Evolutionary conservation across 2,797 vertebrate genomes (phyloP), one percentile per base, ranked within the genome.

Genomic region (Thripadectes ignobilis): DNA sequence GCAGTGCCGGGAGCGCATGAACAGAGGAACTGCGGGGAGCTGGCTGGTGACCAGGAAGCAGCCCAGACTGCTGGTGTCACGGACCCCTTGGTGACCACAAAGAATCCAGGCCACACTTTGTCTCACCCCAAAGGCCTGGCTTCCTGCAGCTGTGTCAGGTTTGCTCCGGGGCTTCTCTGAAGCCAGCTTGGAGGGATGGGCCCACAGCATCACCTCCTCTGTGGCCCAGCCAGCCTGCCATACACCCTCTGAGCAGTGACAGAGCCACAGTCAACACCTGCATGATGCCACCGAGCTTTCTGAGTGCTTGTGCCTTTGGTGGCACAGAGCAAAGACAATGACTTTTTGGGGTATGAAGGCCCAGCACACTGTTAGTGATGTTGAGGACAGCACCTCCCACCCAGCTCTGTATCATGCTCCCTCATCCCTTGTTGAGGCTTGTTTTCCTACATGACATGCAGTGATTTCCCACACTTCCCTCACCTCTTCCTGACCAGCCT

Each of bases 41-140:
- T 92, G 93, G 88, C 75, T 21, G 41, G n/a, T 94, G 92, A 95
- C 93, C 93, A 96, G 95, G 96, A 97, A 95, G 86, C 92, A 95
- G 88, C 74, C 72, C 94, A 96, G 94, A 94, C 95, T 91, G 86
- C 65, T 92, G 86, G 91, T 93, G 96, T 96, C 93, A 96, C 16
- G 0, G 88, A 85, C 79, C 89, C 78, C 68, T 82, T 4, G 27
- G 78, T 85, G 91, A 93, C 95, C 93, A 92, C 86, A 91, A 71
- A 92, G 88, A 13, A 0, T 61, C 55, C 1, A 2, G 11, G 59
- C 63, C 0, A 0, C 3, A 38, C 71, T 95, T 76, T 89, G 92
- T 93, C 75, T 93, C 20, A 0, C 63, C 76, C 65, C 27, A 3
- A 78, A 71, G 63, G 57, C 93, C 61, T 17, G 46, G 71, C 92